phyloP scores from a whole-genome alignment of 2,888 invertebrate genomes.

The Palloptera scutellata region DNA sequence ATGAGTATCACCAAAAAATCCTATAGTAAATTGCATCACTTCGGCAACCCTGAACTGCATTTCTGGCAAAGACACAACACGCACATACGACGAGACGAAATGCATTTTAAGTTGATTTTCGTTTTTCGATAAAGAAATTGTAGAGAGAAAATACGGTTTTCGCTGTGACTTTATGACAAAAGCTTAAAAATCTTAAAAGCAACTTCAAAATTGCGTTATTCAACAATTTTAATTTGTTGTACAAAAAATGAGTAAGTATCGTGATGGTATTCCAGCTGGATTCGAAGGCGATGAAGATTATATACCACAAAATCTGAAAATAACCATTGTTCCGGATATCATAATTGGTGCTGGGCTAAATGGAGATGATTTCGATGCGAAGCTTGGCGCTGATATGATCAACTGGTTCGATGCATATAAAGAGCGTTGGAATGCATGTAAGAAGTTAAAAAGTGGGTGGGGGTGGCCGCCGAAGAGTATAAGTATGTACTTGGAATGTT shows the following conservation, averaged over 20 bases:
- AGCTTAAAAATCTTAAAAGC: slow-evolving; percentile 8
- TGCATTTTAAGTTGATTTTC: slow-evolving; percentile 8
- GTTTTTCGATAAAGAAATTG: background rate
- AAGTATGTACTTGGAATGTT: background rate
- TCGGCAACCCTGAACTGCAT: no score
- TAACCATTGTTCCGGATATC: slow-evolving; percentile 61
- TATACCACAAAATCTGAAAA: slow-evolving; percentile 55
- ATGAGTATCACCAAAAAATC: no score
- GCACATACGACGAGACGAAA: no score
- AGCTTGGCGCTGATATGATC: slow-evolving; percentile 48
- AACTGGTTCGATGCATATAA: slow-evolving; percentile 55
- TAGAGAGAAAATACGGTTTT: background rate
- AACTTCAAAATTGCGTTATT: slow-evolving; percentile 1
- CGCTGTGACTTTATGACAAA: background rate
- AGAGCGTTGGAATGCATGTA: slow-evolving; percentile 57
- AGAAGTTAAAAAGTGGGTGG: slow-evolving; percentile 29
- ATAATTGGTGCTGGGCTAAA: slow-evolving; percentile 60
- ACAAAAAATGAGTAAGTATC: slow-evolving; percentile 7
- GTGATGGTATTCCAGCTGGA: slow-evolving; percentile 53
- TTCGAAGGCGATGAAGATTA: slow-evolving; percentile 53
- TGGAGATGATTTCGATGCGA: slow-evolving; percentile 57
- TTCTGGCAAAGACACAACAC: no score
- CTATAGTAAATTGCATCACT: no score
- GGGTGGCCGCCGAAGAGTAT: background rate
- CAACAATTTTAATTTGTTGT: background rate